Evolutionary conservation across 2,888 invertebrate genomes (phyloP).

Genomic region (Erannis defoliaria): DNA sequence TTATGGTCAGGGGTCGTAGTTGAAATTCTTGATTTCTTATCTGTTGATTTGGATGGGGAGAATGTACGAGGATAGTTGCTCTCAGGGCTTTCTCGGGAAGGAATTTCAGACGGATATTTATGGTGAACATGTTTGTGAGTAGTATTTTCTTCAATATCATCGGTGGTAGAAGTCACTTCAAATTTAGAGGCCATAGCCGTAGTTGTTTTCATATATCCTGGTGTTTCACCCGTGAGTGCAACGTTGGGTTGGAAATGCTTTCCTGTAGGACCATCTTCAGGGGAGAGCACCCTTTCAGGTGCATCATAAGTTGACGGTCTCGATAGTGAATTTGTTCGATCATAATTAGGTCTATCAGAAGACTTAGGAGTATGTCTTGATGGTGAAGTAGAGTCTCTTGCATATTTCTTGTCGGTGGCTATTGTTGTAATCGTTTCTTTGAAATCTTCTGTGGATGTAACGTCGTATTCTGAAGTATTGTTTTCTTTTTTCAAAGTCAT

Average conservation of each 20-base stretch:
- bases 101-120: slow-evolving; percentile 17
- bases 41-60: slow-evolving; percentile 16
- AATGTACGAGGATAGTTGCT: slow-evolving; percentile 6
- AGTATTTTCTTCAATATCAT: slow-evolving; percentile 21
- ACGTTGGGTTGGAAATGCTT: slow-evolving; percentile 18
- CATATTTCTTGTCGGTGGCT: slow-evolving; percentile 31
- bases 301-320: slow-evolving; percentile 11
- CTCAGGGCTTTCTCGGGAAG: background rate
- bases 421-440: slow-evolving; percentile 38
- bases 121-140: slow-evolving; percentile 19
- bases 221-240: slow-evolving; percentile 13
- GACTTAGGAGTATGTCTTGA: slow-evolving; percentile 19
- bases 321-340: slow-evolving; percentile 23
- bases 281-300: slow-evolving; percentile 16
- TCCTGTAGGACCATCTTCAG: slow-evolving; percentile 13
- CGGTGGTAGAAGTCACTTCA: slow-evolving; percentile 25
- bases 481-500: slow-evolving; percentile 42
- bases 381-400: slow-evolving; percentile 25
- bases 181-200: slow-evolving; percentile 23
- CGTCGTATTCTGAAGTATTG: slow-evolving; percentile 35
- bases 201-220: slow-evolving; percentile 30
- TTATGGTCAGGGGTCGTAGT: slow-evolving; percentile 30
- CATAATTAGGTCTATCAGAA: slow-evolving; percentile 23
- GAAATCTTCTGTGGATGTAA: slow-evolving; percentile 40
- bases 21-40: slow-evolving; percentile 5